Evolutionary conservation across 1,140 invertebrate species (phyloP).

Genomic region (Muscidifurax raptorellus): DNA sequence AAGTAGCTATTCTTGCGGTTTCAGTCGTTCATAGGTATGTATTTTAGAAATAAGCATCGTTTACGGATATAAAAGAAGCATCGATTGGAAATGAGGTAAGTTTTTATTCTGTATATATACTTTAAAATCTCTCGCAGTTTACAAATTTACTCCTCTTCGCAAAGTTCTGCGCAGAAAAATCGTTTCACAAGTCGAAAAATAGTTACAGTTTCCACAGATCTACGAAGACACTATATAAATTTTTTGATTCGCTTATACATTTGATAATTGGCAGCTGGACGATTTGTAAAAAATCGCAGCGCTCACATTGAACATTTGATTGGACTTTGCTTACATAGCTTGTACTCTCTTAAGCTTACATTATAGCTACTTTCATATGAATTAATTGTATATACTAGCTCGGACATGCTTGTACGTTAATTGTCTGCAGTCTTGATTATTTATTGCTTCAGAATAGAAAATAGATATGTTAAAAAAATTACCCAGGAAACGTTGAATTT

Average conservation of each 20-base stretch:
- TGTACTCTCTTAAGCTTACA: conserved; percentile 31
- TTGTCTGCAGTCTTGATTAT: conserved; percentile 52
- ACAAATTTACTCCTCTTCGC: not conserved
- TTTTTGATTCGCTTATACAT: conserved; percentile 13
- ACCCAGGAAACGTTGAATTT: not conserved
- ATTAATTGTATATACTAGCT: conserved; percentile 16
- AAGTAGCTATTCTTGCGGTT: too few species aligned
- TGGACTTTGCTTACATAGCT: conserved; percentile 32
- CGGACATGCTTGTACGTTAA: conserved; percentile 32
- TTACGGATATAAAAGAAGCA: not conserved
- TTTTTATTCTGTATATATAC: conserved; percentile 21
- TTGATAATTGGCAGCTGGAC: not conserved
- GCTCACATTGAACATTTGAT: conserved; percentile 5
- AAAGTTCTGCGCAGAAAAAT: not conserved
- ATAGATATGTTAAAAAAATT: conserved; percentile 22
- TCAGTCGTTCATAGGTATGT: not conserved
- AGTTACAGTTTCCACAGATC: not conserved
- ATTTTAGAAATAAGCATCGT: too few species aligned
- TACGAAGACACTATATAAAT: not conserved
- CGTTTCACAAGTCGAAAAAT: conserved; percentile 19
- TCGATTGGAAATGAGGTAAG: conserved; percentile 26
- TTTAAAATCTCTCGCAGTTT: not conserved
- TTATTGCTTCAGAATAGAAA: conserved; percentile 27
- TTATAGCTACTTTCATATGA: not conserved
- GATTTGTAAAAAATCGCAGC: conserved; percentile 22